phyloP scores from a whole-genome alignment of 2,888 invertebrate species.

The Chaitophorus viminalis region DNA sequence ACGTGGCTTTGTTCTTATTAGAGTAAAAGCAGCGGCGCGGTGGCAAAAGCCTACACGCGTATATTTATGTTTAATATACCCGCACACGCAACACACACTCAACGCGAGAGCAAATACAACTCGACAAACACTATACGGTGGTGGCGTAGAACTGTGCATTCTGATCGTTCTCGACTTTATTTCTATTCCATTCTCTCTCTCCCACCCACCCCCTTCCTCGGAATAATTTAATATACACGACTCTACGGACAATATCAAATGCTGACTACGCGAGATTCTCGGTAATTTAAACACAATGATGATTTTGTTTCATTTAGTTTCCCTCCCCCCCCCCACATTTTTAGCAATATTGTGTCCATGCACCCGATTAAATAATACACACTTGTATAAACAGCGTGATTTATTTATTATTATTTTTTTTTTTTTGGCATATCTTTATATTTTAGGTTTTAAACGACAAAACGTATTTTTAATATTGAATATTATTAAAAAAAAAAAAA shows the following conservation, averaged over 20 bases:
- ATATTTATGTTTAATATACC: background rate
- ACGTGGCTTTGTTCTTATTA: slow-evolving; percentile 42
- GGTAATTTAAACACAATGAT: background rate
- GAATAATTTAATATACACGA: background rate
- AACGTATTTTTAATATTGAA: no score
- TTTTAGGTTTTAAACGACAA: no score
- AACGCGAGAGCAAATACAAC: slow-evolving; percentile 14
- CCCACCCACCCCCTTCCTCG: background rate
- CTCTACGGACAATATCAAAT: background rate
- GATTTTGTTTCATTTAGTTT: background rate
- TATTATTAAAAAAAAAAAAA: no score
- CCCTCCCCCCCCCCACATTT: no score
- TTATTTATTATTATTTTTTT: no score
- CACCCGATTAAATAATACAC: no score
- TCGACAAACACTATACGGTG: slow-evolving; percentile 5
- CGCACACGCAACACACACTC: background rate
- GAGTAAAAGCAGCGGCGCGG: slow-evolving; percentile 35
- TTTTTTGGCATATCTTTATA: no score
- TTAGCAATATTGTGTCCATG: no score
- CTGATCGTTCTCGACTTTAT: background rate
- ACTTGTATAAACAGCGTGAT: no score
- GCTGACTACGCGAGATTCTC: background rate
- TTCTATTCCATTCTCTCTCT: background rate
- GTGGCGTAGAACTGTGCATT: background rate
- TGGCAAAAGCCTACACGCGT: background rate